Evolutionary conservation across 1,140 invertebrate genomes (phyloP), one percentile per base, ranked within the genome.

Genomic region (Helicoverpa zea): DNA sequence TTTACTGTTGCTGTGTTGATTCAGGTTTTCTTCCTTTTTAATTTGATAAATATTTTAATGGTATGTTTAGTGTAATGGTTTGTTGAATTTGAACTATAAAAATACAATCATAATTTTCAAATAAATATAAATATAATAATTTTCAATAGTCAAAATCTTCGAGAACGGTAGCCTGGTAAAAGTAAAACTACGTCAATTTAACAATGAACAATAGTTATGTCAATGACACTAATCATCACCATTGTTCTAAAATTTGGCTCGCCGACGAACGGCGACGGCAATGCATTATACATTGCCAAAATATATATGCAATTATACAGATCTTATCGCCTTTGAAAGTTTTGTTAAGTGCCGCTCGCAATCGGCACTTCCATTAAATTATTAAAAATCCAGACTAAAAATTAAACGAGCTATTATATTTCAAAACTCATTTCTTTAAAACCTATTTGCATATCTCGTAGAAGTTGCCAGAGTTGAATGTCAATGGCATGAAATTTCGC

Each of bases 401-500:
- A 43, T 49, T 52, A 43, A 43, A 43, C 59, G 35, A 59, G 58
- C 16, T 61, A 3, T 23, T 61, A 12, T 75, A 58, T 75, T 76
- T 64, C 59, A 59, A 63, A 76, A 63, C 16, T 16, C 2, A 59
- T 51, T 47, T 58, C 2, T 30, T 47, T 64, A 14, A 54, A 13
- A 47, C 12, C 10, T 61, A 77, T 77, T 77, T 64, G 66, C 18
- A 66, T 77, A 66, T 77, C 52, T 77, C 49, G 49, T 64, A 66
- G 18, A 77, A 66, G 66, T 51, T 13, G 61, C 75, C 54, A 30
- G 61, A 91, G 88, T 91, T 89, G 66, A 84, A 89, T 92, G 91
- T 89, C 89, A 93, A 88, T 92, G 92, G 89, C 91, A 91, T 88
- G 84, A 80, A 84, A 88, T 88, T 89, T 87, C 91, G 80, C 54